phyloP scores from a whole-genome alignment of 2,797 vertebrate genomes.

The Scarus forsteni region DNA sequence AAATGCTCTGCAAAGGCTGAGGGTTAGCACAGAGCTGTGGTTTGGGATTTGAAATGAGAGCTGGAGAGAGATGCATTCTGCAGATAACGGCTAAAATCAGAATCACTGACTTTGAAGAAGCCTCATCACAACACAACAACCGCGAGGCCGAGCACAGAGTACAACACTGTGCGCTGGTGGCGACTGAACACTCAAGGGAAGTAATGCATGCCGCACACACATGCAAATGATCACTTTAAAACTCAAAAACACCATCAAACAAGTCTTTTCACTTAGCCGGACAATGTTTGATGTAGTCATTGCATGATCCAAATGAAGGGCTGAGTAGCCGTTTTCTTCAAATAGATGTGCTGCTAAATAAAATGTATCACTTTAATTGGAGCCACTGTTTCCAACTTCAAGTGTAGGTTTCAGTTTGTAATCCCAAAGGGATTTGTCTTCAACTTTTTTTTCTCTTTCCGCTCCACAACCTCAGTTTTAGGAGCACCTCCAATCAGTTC shows the following conservation, averaged over 20 bases:
- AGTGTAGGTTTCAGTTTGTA: neutral
- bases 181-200: constrained; percentile 17
- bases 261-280: neutral
- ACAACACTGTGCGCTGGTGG: constrained; percentile 38
- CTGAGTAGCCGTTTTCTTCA: neutral
- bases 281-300: neutral
- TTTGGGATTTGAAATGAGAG: constrained; percentile 35
- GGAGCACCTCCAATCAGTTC: too few relatives aligned
- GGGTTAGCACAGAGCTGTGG: constrained; percentile 27
- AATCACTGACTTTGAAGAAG: constrained; percentile 51
- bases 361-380: neutral
- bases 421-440: neutral
- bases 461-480: too few relatives aligned
- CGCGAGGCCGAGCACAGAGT: constrained; percentile 23
- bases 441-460: too few relatives aligned
- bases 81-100: constrained; percentile 47
- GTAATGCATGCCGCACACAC: constrained; percentile 21
- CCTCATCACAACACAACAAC: constrained; percentile 47
- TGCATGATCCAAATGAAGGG: neutral
- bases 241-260: constrained; percentile 14
- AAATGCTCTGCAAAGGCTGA: constrained; percentile 31
- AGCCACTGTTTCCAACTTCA: too few relatives aligned
- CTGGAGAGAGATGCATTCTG: constrained; percentile 27
- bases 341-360: neutral
- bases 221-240: neutral